Conservation (phyloP, 23 tunicate species). For the Pegea sp. region DNA sequence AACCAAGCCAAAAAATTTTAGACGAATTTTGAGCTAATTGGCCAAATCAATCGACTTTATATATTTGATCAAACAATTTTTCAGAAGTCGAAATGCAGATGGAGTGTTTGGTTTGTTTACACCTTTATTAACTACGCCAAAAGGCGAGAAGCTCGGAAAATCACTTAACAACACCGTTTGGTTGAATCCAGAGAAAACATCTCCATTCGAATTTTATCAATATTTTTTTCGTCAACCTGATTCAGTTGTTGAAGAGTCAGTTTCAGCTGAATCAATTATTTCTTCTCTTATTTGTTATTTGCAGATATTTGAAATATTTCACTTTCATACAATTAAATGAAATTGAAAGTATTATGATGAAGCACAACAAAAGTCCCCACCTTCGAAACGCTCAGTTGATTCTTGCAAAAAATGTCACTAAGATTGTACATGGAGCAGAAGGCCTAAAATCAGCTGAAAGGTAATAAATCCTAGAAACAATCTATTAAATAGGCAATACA, state of each 20-base stretch:
- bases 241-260: constrained; percentile 51
- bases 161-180: constrained; percentile 68
- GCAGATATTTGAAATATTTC: constrained; percentile 50
- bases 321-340: constrained; percentile 58
- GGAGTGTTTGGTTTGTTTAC: constrained; percentile 56
- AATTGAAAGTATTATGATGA: constrained; percentile 42
- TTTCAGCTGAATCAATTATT: neutral
- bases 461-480: too few species aligned
- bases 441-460: constrained; percentile 80
- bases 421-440: constrained; percentile 65
- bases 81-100: constrained; percentile 7
- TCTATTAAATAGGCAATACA: too few species aligned
- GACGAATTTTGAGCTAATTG: too few species aligned
- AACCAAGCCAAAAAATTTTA: too few species aligned
- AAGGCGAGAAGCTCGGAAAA: constrained; percentile 68
- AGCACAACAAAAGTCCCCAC: constrained; percentile 31
- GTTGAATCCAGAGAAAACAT: constrained; percentile 61
- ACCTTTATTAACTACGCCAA: constrained; percentile 44
- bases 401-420: constrained; percentile 61
- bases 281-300: neutral
- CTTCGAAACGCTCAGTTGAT: constrained; percentile 39
- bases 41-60: too few species aligned
- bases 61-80: constrained; percentile 1
- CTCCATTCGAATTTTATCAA: constrained; percentile 87
- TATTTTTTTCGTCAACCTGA: constrained; percentile 74